Conservation (phyloP, 2,888 invertebrate genomes). For the Cylindroiulus punctatus region DNA sequence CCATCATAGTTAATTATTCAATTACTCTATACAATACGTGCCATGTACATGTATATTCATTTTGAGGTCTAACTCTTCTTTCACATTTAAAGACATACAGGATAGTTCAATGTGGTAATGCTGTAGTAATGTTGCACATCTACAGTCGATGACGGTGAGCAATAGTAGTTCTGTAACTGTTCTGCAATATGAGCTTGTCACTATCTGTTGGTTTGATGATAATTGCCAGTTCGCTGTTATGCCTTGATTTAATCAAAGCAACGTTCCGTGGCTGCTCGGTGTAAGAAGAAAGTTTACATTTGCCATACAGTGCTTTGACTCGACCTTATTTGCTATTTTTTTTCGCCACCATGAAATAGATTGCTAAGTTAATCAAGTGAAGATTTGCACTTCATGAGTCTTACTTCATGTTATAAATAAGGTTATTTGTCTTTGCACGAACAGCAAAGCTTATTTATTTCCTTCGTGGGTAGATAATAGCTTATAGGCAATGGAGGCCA, state of each 20-base stretch:
- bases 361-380: conserved; percentile 24
- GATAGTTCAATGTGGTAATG: neutral
- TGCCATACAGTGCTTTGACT: neutral
- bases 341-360: neutral
- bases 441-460: neutral
- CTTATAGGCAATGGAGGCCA: conserved; percentile 20
- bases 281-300: neutral
- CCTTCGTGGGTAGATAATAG: neutral
- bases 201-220: neutral
- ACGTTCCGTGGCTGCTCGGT: neutral
- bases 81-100: neutral
- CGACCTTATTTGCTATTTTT: neutral
- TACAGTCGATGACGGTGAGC: neutral
- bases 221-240: neutral
- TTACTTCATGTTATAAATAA: conserved; percentile 28
- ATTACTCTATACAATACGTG: no score
- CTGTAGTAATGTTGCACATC: neutral
- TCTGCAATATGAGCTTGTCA: neutral
- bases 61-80: neutral
- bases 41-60: no score
- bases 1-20: no score
- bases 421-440: conserved; percentile 16
- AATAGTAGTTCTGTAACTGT: neutral
- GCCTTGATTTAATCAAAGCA: conserved; percentile 30
- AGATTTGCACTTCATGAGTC: conserved; percentile 38